Base-by-base conservation (phyloP, 2,888 invertebrate species). In the Limnephilus lunatus region DNA sequence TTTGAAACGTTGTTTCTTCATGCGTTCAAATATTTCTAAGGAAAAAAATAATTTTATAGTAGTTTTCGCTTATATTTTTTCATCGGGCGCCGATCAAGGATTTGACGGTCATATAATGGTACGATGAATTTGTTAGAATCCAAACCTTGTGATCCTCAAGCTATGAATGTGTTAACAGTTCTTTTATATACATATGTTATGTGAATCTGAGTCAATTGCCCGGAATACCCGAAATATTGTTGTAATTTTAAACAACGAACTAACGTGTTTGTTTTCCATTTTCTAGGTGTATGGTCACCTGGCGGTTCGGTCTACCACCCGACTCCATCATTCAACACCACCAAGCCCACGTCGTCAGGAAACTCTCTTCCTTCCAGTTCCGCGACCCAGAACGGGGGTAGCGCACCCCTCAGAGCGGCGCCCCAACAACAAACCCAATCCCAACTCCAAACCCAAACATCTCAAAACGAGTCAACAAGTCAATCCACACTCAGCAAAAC, bases 211-310 rank as follows among this genome's bases (percentile, higher is more conserved):
- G 7, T 25, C 68, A 68, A 25, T n/a, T 0, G 14, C 1, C 15
- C 1, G 9, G 9, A 68, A 68, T n/a, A n/a, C n/a, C 68, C 68
- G 3, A 68, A 68, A 68, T 19, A 53, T 3, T 15, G 15, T 48
- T 53, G 19, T 68, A 19, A 25, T 48, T 68, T 19, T 1, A 7
- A 19, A 25, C 68, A 68, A 9, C 1, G 68, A 68, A 68, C 68
- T 68, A 68, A 68, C 9, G 25, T n/a, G 9, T 19, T 19, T 68
- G 19, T 85, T 11, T 68, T 53, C 30, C 35, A 11, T n/a, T 89
- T 92, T 93, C 92, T 94, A 96, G 97, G 97, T 94, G 96, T 97
- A 94, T 97, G 97, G 97, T 96, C 97, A 92, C 97, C 97, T 85
- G 97, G 96, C 94, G 91, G 89, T 30, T 88, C 82, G 89, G 53